These are phyloP conservation scores for Aviceda subcristata DNA, from an alignment of 2,113 vertebrate genomes.

Conservation along the genomic window DNA sequence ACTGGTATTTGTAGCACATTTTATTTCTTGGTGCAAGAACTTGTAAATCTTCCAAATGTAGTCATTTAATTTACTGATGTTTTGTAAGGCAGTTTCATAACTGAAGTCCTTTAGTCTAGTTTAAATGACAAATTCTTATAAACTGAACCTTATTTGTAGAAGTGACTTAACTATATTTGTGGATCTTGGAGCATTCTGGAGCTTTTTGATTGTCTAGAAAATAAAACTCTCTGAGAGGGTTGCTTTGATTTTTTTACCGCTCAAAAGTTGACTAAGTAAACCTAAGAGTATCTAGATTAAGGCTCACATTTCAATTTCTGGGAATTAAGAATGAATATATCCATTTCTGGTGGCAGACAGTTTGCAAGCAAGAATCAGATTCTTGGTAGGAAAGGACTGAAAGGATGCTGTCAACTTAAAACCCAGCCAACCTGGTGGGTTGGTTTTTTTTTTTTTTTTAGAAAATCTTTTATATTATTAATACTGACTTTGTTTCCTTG, in stretches of 20 bases:
- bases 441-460: neutral
- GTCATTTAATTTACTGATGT: conserved; percentile 10
- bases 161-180: conserved; percentile 22
- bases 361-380: neutral
- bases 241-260: neutral
- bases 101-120: conserved; percentile 31
- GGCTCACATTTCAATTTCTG: neutral
- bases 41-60: conserved; percentile 20
- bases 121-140: neutral
- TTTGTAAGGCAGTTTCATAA: conserved; percentile 54
- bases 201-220: conserved; percentile 46
- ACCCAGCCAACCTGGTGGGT: neutral
- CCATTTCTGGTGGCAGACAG: neutral
- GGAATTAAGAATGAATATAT: neutral
- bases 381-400: neutral
- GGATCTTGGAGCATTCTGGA: conserved; percentile 32
- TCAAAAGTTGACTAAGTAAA: neutral
- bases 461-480: neutral
- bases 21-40: conserved; percentile 14
- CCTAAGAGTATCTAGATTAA: neutral
- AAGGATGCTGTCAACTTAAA: neutral
- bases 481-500: neutral
- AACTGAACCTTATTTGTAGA: neutral
- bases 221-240: conserved; percentile 54
- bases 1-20: neutral